Percentiles rank a stretch among this genome's conserved stretches.
These are phyloP conservation scores for Ranitomeya variabilis DNA, from an alignment of 2,113 vertebrate genomes.

Conservation along the genomic window DNA sequence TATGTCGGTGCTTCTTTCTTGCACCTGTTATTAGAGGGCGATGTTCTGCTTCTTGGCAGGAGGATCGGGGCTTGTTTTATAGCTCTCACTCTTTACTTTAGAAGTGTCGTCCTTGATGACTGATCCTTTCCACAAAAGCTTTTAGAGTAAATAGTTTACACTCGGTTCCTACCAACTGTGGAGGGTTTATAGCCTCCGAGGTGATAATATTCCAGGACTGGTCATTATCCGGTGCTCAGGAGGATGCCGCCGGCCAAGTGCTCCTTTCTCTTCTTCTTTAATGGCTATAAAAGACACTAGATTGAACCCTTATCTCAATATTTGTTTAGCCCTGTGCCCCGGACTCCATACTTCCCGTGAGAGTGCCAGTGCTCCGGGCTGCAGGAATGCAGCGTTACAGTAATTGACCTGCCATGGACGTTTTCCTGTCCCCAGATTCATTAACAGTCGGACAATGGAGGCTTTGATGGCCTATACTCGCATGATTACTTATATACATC, in stretches of 20 bases:
- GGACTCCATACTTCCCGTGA: conserved; percentile 12
- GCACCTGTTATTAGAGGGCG: not conserved
- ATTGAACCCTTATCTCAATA: conserved; percentile 4
- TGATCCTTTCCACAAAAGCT: conserved; percentile 2
- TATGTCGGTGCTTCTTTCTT: not conserved
- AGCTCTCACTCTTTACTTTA: not conserved
- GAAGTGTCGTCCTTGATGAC: conserved; percentile 14
- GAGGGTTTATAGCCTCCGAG: conserved; percentile 6
- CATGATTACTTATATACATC: no score
- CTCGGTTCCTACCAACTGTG: conserved; percentile 18
- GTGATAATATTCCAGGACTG: conserved; percentile 8
- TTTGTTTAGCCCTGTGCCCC: conserved; percentile 20
- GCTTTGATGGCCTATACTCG: no score
- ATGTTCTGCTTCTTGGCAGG: not conserved
- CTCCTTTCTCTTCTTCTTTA: not conserved
- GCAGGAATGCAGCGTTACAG: not conserved
- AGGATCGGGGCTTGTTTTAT: not conserved
- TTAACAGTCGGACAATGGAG: not conserved
- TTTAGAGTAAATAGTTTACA: conserved; percentile 31
- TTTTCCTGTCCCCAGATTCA: not conserved
- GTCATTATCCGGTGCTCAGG: conserved; percentile 20
- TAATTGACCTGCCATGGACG: not conserved
- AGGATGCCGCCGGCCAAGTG: not conserved
- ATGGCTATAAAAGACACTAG: not conserved
- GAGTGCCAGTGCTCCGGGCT: not conserved